Conservation (phyloP, 2,113 vertebrate species). For the Chinchilla lanigera region DNA sequence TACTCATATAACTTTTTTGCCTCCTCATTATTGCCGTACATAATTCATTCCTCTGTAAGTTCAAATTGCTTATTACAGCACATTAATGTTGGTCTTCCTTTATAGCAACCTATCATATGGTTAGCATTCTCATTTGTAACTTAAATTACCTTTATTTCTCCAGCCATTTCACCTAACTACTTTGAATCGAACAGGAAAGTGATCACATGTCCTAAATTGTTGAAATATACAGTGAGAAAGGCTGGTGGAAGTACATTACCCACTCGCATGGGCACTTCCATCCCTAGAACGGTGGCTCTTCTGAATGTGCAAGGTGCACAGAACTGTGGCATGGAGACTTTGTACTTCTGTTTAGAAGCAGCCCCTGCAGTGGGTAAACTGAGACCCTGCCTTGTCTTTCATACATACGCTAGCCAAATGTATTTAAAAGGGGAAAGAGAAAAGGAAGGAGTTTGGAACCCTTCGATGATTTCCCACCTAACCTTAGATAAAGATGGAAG, state of each 20-base stretch:
- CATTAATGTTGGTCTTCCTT: conserved; percentile 71
- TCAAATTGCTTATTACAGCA: conserved; percentile 65
- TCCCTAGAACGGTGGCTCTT: not conserved
- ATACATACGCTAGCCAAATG: not conserved
- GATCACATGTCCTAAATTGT: not conserved
- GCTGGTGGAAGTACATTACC: not conserved
- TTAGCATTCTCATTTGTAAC: conserved; percentile 74
- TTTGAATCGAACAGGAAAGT: conserved; percentile 67
- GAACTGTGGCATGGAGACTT: not conserved
- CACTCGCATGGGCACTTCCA: accelerated
- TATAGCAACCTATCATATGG: conserved; percentile 64
- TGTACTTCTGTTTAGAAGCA: not conserved
- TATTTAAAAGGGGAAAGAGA: not conserved
- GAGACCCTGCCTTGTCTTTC: not conserved
- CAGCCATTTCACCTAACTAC: conserved; percentile 66
- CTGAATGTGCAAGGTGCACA: not conserved
- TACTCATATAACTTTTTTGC: conserved; percentile 55
- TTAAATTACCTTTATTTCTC: conserved; percentile 75
- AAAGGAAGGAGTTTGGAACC: not conserved
- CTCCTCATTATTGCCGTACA: conserved; percentile 61
- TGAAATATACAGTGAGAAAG: not conserved
- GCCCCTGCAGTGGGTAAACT: not conserved
- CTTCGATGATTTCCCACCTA: not conserved
- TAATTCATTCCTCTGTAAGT: conserved; percentile 74
- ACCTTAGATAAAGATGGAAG: not conserved